A percentile compares a stretch with the other conserved stretches of the same genome.
phyloP scores from a whole-genome alignment of 2,113 vertebrate species.

The Nyctibius bracteatus region DNA sequence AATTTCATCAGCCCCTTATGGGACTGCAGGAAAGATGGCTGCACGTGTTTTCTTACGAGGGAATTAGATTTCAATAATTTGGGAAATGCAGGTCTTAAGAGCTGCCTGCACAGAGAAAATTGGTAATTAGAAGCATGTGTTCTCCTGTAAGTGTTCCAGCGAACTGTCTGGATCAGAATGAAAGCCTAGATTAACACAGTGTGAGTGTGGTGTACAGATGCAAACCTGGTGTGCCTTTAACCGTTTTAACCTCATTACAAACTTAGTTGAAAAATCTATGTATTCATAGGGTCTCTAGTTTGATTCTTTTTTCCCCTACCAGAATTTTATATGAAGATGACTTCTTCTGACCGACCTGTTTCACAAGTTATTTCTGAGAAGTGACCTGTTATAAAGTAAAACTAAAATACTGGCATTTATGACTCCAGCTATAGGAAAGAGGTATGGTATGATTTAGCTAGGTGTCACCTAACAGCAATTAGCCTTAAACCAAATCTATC shows the following conservation, averaged over 20 bases:
- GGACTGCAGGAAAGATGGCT: not conserved
- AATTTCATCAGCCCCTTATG: not conserved
- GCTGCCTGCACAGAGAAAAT: not conserved
- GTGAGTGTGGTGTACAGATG: not conserved
- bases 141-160: constrained; percentile 9
- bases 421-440: not conserved
- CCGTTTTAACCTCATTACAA: not conserved
- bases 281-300: not conserved
- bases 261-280: not conserved
- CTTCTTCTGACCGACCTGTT: not conserved
- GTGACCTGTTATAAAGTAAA: not conserved
- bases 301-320: not conserved
- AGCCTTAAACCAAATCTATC: not conserved
- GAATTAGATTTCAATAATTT: not conserved
- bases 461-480: not conserved
- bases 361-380: not conserved
- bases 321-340: not conserved
- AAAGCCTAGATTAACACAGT: not conserved
- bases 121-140: constrained; percentile 25
- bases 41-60: not conserved
- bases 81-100: not conserved
- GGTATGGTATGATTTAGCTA: not conserved
- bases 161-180: not conserved
- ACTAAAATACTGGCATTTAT: not conserved
- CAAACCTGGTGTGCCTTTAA: not conserved